These are phyloP conservation scores for Melanchra persicariae DNA, from an alignment of 2,888 invertebrate genomes.

Conservation along the genomic window DNA sequence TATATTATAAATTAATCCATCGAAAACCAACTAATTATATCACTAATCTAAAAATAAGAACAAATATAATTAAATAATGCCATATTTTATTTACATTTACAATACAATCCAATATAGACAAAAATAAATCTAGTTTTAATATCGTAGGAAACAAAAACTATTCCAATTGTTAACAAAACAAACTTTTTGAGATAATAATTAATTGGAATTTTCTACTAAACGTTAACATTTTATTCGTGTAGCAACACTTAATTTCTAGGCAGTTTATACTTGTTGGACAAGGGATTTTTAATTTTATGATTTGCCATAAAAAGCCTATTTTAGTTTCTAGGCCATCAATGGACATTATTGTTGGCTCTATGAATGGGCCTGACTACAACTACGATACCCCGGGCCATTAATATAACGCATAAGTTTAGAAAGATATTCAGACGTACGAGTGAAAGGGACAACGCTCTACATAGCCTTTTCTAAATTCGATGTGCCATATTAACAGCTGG, in stretches of 20 bases:
- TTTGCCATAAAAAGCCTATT: constrained; percentile 7
- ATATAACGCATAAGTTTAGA: neutral
- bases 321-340: constrained; percentile 19
- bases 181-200: constrained; percentile 18
- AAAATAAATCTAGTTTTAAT: constrained; percentile 63
- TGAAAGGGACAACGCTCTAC: neutral
- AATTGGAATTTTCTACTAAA: constrained; percentile 51
- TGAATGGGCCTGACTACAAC: neutral
- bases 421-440: neutral
- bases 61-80: constrained; percentile 62
- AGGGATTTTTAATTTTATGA: constrained; percentile 1
- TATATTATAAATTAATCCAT: neutral
- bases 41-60: constrained; percentile 55
- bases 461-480: neutral
- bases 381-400: neutral
- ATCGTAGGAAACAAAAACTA: constrained; percentile 61
- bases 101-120: constrained; percentile 64
- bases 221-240: constrained; percentile 29
- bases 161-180: constrained; percentile 48
- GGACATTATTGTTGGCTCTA: neutral
- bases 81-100: constrained; percentile 69
- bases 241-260: constrained; percentile 39
- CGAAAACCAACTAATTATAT: constrained; percentile 23
- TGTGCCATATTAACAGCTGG: neutral
- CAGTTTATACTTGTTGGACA: constrained; percentile 23